phyloP scores from a whole-genome alignment of 2,888 invertebrate species.

The Trissoscelio sp. region DNA sequence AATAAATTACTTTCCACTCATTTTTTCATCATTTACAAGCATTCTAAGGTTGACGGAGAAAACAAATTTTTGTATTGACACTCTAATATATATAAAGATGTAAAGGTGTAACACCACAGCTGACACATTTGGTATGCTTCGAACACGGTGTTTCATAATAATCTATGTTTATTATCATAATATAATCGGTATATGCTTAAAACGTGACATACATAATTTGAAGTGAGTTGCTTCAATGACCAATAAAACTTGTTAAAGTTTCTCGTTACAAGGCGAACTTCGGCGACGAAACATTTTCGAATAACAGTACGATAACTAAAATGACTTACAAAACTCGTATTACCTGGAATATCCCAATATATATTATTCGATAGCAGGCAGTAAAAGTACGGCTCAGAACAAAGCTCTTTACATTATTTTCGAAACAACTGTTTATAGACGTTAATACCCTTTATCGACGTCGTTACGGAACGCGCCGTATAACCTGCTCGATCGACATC shows the following conservation, averaged over 20 bases:
- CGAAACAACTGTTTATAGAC: conserved; percentile 55
- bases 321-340: conserved; percentile 60
- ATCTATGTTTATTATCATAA: conserved; percentile 43
- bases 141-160: conserved; percentile 24
- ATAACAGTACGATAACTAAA: conserved; percentile 51
- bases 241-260: conserved; percentile 54
- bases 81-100: too few relatives aligned
- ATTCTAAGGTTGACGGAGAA: too few relatives aligned
- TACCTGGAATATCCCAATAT: conserved; percentile 53
- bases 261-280: conserved; percentile 35
- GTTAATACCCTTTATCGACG: conserved; percentile 49
- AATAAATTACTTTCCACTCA: too few relatives aligned
- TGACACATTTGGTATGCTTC: conserved; percentile 33
- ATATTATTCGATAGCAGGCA: conserved; percentile 46
- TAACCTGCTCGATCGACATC: conserved; percentile 23
- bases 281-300: conserved; percentile 32
- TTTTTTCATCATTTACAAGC: too few relatives aligned
- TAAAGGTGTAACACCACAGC: background rate
- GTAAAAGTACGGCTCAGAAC: conserved; percentile 44
- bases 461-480: conserved; percentile 25
- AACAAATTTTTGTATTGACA: too few relatives aligned
- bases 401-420: conserved; percentile 55
- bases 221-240: conserved; percentile 20
- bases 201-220: conserved; percentile 49
- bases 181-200: conserved; percentile 31